Base-by-base conservation (phyloP, 2,113 vertebrate species). In the Pyxicephalus adspersus region DNA sequence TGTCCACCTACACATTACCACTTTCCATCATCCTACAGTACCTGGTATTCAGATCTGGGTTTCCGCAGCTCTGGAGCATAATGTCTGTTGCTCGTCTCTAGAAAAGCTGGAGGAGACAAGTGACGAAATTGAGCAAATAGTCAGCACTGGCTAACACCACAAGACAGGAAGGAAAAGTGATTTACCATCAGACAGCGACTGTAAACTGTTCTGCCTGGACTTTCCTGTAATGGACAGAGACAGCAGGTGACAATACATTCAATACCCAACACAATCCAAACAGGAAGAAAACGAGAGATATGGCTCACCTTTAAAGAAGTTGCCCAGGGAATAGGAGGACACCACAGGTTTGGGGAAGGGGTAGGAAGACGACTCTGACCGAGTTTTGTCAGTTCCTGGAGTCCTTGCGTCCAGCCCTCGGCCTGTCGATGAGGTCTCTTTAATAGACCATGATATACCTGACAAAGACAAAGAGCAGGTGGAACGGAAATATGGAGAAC, bases 391-490 rank as follows among this genome's bases (percentile, higher is more conserved):
- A 65, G 94, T 90, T 67, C 83, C 88, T 73, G 87, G 86, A 73
- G 93, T 94, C 68, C 85, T 92, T 2, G 86, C 77, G 65, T 94
- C 93, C 50, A 87, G 85, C 0, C 85, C 85, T 60, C 85, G 83
- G 57, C 90, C 92, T 83, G 81, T 94, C 76, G 94, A 95, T 0
- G 94, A 92, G 13, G 95, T 96, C 88, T 99, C 97, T 89, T 89
- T 95, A 86, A 99, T 95, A 0, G 96, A 98, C 97, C 95, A 98
- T 22, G 95, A 94, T 79, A 99, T 98, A 88, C 96, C 97, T 99
- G 9, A 20, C 67, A 72, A 31, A 75, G 13, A 45, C 38, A 45
- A 7, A 1, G 34, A 38, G 34, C 28, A 60, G 55, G 18, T 63
- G 60, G 9, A 9, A 38, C 38, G n/a, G n/a, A n/a, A n/a, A n/a